A percentile compares a stretch with the other conserved stretches of the same genome.
Evolutionary conservation across 2,797 vertebrate genomes (phyloP).

Genomic region (Cynopterus sphinx): DNA sequence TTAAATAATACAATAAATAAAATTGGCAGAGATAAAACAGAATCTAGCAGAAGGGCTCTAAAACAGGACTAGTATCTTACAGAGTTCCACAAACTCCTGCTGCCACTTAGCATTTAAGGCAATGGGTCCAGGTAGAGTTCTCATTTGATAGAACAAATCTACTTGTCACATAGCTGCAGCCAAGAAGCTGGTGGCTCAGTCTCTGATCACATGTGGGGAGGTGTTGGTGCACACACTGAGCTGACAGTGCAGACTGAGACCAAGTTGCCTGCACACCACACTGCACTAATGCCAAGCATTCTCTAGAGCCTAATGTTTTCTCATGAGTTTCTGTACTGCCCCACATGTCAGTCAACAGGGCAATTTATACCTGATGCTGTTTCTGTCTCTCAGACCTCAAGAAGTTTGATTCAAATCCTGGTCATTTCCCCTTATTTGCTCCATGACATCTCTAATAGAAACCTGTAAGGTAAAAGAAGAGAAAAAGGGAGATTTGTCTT

Average conservation of each 20-base stretch:
- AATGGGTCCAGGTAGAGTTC: background rate
- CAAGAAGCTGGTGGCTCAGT: fast-evolving
- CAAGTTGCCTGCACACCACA: too few relatives aligned
- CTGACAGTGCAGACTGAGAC: background rate
- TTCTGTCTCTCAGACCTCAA: background rate
- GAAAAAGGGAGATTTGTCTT: background rate
- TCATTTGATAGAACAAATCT: background rate
- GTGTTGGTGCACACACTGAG: too few relatives aligned
- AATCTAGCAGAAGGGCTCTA: background rate
- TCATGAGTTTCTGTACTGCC: background rate
- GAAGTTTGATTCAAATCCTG: background rate
- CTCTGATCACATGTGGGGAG: background rate
- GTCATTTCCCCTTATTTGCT: background rate
- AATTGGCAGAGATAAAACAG: background rate
- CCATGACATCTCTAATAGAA: background rate
- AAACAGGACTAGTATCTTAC: background rate
- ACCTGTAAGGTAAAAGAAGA: background rate
- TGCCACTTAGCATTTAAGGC: too few relatives aligned
- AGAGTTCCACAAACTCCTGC: background rate
- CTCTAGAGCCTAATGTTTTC: background rate
- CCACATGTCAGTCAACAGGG: fast-evolving
- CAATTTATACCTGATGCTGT: background rate
- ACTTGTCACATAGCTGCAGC: background rate
- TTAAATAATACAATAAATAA: background rate
- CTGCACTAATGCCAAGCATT: background rate